Percentiles rank a stretch among this genome's conserved stretches.
phyloP scores from a whole-genome alignment of 2,113 vertebrate species.

The Gasterosteus aculeatus region DNA sequence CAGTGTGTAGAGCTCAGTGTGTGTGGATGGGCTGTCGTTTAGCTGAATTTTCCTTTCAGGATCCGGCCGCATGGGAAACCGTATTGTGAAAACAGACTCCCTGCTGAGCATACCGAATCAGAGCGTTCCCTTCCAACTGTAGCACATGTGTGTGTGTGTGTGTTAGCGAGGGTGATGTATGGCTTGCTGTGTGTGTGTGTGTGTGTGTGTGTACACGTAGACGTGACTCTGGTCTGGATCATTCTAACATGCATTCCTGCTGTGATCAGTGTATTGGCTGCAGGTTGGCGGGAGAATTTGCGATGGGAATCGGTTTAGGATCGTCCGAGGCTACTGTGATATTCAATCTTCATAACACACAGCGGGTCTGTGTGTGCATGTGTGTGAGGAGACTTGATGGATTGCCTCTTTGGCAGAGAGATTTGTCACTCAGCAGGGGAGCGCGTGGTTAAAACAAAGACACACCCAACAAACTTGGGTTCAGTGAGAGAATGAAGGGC shows the following conservation, averaged over 20 bases:
- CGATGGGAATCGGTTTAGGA: slow-evolving; percentile 41
- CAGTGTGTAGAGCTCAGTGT: slow-evolving; percentile 7
- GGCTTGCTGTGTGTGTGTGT: not conserved
- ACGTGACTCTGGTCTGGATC: slow-evolving; percentile 40
- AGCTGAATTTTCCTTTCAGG: slow-evolving; percentile 41
- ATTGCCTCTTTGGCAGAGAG: slow-evolving; percentile 63
- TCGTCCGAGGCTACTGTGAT: slow-evolving; percentile 52
- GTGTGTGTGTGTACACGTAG: not conserved
- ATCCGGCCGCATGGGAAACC: slow-evolving; percentile 62
- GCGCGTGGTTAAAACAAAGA: slow-evolving; percentile 43
- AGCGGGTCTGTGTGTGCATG: slow-evolving; percentile 15
- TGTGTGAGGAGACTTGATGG: slow-evolving; percentile 44
- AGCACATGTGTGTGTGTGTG: slow-evolving; percentile 18
- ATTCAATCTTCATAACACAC: slow-evolving; percentile 50
- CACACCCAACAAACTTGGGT: slow-evolving; percentile 35
- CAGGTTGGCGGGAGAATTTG: slow-evolving; percentile 26
- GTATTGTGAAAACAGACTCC: slow-evolving; percentile 60
- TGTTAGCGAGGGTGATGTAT: slow-evolving; percentile 14
- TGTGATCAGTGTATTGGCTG: slow-evolving; percentile 30
- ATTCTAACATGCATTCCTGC: slow-evolving; percentile 54
- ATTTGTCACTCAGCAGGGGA: slow-evolving; percentile 74
- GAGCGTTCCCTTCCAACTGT: slow-evolving; percentile 44
- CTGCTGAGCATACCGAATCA: slow-evolving; percentile 61
- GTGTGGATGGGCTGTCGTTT: not conserved
- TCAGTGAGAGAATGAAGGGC: slow-evolving; percentile 5